Evolutionary conservation across 1,140 invertebrate genomes (phyloP).

Genomic region (Dendrolimus punctatus): DNA sequence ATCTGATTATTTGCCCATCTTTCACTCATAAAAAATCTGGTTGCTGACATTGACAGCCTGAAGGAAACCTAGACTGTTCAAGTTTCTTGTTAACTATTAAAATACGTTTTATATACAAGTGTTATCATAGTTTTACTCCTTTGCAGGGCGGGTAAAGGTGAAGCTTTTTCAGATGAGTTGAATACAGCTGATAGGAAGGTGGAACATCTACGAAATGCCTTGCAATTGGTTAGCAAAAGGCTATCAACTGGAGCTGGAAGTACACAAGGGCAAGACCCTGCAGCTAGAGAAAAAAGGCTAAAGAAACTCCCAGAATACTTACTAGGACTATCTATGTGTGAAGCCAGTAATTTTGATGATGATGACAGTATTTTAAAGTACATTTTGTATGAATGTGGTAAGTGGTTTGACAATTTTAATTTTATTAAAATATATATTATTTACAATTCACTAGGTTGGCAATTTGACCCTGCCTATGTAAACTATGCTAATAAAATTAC

Average conservation of each 20-base stretch:
- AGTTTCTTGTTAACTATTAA: too few species aligned
- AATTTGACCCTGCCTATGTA: too few species aligned
- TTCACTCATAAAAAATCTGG: too few species aligned
- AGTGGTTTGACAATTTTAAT: conserved; percentile 23
- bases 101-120: neutral
- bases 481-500: too few species aligned
- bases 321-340: conserved; percentile 72
- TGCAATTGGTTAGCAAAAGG: conserved; percentile 79
- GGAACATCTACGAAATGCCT: conserved; percentile 85
- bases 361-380: conserved; percentile 73
- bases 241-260: conserved; percentile 72
- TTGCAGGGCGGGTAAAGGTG: conserved; percentile 88
- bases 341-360: conserved; percentile 73
- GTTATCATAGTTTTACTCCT: conserved; percentile 8
- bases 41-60: too few species aligned
- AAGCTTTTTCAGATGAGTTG: conserved; percentile 89
- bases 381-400: conserved; percentile 74
- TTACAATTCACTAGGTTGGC: neutral
- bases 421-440: conserved; percentile 3
- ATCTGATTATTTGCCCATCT: too few species aligned
- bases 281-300: conserved; percentile 82
- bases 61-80: too few species aligned
- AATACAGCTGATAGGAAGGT: conserved; percentile 89
- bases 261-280: conserved; percentile 73
- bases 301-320: conserved; percentile 74